Percentiles rank a stretch among this genome's conserved stretches.
Evolutionary conservation across 2,888 invertebrate species (phyloP).

Genomic region (Pseudeuparius sepicola): DNA sequence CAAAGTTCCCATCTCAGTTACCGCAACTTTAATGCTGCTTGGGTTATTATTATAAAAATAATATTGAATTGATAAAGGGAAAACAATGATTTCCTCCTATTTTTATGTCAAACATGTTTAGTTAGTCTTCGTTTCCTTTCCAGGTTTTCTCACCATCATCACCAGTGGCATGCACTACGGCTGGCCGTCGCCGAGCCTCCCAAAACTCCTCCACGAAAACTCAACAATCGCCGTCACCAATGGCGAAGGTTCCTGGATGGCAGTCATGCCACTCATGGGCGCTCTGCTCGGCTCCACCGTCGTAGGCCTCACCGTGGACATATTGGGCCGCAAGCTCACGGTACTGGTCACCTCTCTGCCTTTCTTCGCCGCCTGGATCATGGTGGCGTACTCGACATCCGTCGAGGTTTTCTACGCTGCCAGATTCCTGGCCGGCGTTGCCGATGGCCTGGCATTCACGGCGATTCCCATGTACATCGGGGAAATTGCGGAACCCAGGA

Average conservation of each 20-base stretch:
- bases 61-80: too few relatives aligned
- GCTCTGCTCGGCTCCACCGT: constrained; percentile 52
- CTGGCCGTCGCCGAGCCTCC: constrained; percentile 33
- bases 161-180: constrained; percentile 10
- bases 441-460: constrained; percentile 39
- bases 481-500: constrained; percentile 48
- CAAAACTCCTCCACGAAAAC: constrained; percentile 37
- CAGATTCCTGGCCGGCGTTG: constrained; percentile 50
- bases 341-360: constrained; percentile 48
- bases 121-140: too few relatives aligned
- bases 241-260: constrained; percentile 53
- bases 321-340: constrained; percentile 54
- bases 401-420: constrained; percentile 46
- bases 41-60: too few relatives aligned
- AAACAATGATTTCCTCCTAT: too few relatives aligned
- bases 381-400: constrained; percentile 49
- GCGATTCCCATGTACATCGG: constrained; percentile 50
- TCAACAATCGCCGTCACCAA: constrained; percentile 33
- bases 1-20: too few relatives aligned
- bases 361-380: constrained; percentile 52
- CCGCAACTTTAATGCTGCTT: too few relatives aligned
- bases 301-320: constrained; percentile 54
- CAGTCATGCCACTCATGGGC: constrained; percentile 55
- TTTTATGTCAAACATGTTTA: too few relatives aligned
- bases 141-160: constrained; percentile 6